phyloP scores from a whole-genome alignment of 2,113 vertebrate species.

The Toxostoma redivivum region DNA sequence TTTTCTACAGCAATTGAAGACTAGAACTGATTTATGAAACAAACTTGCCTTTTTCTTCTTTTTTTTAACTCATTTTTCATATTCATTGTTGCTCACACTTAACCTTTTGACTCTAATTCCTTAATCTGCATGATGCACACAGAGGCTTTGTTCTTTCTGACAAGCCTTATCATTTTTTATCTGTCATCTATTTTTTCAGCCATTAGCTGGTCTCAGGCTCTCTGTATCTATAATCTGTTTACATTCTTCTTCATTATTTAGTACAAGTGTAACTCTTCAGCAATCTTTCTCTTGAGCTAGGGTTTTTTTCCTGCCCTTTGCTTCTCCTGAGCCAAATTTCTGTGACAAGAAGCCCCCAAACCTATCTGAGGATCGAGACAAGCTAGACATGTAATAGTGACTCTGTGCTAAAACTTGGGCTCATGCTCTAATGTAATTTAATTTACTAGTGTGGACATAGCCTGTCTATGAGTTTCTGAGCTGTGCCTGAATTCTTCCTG shows the following conservation, averaged over 20 bases:
- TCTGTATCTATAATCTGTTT: conserved; percentile 77
- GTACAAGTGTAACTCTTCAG: conserved; percentile 67
- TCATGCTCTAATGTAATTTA: accelerated
- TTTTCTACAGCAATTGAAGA: not conserved
- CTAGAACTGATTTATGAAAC: conserved; percentile 73
- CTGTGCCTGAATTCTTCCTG: not conserved
- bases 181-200: conserved; percentile 73
- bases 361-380: not conserved
- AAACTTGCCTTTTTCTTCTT: conserved; percentile 71
- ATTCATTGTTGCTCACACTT: conserved; percentile 78
- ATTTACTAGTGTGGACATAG: not conserved
- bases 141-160: conserved; percentile 79
- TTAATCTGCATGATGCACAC: conserved; percentile 75
- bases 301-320: not conserved
- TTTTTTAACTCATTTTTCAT: conserved; percentile 77
- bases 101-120: conserved; percentile 77
- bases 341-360: not conserved
- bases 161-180: conserved; percentile 78
- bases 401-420: not conserved
- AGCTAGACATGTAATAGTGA: not conserved
- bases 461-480: not conserved
- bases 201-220: conserved; percentile 71
- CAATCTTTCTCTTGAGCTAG: conserved; percentile 43
- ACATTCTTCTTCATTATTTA: conserved; percentile 78
- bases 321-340: conserved; percentile 46